These are phyloP conservation scores for Lucilia cuprina DNA, from an alignment of 1,140 invertebrate species.

Conservation along the genomic window DNA sequence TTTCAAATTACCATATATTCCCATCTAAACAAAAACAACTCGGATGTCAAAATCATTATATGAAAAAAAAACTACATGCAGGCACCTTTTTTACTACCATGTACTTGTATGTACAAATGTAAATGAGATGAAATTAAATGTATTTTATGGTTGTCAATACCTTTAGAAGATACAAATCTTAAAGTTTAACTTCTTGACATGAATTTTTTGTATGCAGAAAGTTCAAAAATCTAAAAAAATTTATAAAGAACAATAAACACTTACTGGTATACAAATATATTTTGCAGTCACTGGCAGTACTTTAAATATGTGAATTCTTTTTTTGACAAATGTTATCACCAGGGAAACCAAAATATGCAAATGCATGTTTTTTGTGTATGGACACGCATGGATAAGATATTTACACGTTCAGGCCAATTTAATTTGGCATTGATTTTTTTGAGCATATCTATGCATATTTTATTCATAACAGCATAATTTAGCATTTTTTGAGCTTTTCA, in stretches of 20 bases:
- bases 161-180: background rate
- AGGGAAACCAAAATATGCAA: no score
- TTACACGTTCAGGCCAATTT: no score
- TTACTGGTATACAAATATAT: background rate
- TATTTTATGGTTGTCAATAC: background rate
- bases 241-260: background rate
- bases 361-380: no score
- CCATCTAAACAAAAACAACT: background rate
- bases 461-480: no score
- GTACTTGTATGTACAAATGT: background rate
- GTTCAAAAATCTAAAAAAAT: background rate
- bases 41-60: background rate
- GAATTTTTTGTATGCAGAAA: background rate
- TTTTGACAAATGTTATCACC: no score
- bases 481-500: no score
- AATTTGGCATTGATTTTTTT: no score
- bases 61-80: background rate
- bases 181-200: background rate
- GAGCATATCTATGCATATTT: no score
- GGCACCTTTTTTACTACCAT: background rate
- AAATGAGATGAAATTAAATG: background rate
- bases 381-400: no score
- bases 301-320: no score
- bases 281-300: no score
- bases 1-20: background rate